Conservation (phyloP, 2,113 vertebrate genomes). For the Brachypodius melanocephalos region DNA sequence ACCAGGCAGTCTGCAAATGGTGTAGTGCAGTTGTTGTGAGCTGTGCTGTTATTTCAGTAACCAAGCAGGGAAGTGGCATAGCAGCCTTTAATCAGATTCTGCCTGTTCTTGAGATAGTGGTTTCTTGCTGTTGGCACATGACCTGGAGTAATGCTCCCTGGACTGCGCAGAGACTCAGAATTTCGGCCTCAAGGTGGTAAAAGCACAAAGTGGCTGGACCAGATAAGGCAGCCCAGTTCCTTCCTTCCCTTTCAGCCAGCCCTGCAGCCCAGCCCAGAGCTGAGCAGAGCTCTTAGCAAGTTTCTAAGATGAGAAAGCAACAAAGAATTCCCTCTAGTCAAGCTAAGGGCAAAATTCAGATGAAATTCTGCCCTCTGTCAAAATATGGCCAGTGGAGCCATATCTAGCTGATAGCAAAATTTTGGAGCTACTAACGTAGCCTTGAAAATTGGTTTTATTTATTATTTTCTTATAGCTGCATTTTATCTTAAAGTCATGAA, state of each 20-base stretch:
- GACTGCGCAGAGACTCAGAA: neutral
- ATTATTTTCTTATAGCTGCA: neutral
- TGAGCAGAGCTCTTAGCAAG: neutral
- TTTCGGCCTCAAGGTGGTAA: neutral
- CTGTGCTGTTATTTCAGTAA: neutral
- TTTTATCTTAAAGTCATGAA: neutral
- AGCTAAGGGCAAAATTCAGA: neutral
- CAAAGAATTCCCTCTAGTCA: neutral
- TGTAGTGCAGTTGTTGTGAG: neutral
- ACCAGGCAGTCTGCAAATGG: neutral
- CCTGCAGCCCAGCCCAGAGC: neutral
- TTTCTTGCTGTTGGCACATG: neutral
- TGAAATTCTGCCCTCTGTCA: neutral
- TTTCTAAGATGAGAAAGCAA: neutral
- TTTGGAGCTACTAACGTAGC: neutral
- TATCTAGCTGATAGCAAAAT: neutral
- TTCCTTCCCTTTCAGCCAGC: neutral
- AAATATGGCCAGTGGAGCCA: neutral
- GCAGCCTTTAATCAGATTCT: neutral
- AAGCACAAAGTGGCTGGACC: neutral
- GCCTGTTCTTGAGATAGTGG: neutral
- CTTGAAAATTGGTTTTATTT: neutral
- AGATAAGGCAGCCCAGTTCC: constrained; percentile 40
- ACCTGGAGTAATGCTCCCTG: neutral
- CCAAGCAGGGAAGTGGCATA: neutral